A percentile compares a stretch with the other conserved stretches of the same genome.
Evolutionary conservation across 2,113 vertebrate genomes (phyloP).

Genomic region (Dipodomys ordii): DNA sequence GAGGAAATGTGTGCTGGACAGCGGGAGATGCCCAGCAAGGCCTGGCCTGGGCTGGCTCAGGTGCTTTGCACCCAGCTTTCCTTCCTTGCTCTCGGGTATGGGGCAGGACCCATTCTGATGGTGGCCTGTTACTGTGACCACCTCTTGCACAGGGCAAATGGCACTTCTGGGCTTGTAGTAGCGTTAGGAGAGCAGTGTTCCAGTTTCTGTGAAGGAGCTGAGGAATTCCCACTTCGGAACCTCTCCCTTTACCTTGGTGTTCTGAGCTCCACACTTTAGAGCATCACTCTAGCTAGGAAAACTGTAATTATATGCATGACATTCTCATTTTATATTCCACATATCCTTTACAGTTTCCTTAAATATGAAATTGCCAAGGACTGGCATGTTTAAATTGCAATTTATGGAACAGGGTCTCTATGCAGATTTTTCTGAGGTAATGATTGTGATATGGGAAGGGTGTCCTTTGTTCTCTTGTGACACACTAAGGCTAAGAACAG

Average conservation of each 20-base stretch:
- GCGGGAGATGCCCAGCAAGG: neutral
- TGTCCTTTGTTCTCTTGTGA: neutral
- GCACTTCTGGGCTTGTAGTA: neutral
- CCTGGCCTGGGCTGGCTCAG: too few species aligned
- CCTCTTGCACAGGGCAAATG: neutral
- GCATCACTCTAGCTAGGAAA: neutral
- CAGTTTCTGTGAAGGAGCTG: neutral
- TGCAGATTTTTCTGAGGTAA: neutral
- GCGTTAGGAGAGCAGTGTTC: neutral
- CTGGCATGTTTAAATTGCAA: neutral
- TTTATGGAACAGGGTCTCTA: neutral
- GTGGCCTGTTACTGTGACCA: neutral
- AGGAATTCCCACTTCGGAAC: neutral
- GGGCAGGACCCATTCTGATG: neutral
- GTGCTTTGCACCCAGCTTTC: too few species aligned
- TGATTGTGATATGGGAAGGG: neutral
- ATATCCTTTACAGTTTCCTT: neutral
- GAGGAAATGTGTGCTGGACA: neutral
- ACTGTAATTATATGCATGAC: neutral
- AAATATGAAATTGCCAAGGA: neutral
- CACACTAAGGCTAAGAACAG: neutral
- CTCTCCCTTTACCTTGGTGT: neutral
- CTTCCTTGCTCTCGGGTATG: too few species aligned
- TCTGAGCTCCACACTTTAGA: neutral
- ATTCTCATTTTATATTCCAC: neutral